A percentile compares a stretch with the other conserved stretches of the same genome.
These are phyloP conservation scores for Mirza zaza DNA, from an alignment of 2,113 vertebrate genomes.

Conservation along the genomic window DNA sequence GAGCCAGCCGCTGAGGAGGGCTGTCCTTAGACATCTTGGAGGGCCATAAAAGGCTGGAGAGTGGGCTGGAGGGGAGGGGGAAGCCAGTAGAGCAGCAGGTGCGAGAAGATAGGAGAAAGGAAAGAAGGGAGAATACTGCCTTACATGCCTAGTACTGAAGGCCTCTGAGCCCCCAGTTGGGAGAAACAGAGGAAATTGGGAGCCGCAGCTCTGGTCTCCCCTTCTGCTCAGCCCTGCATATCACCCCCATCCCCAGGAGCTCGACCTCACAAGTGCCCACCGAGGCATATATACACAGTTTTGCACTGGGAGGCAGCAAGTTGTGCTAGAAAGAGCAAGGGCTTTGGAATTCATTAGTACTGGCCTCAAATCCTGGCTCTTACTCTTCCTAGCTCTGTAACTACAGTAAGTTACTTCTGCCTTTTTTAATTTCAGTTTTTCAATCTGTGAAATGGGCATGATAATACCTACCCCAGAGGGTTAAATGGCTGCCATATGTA, in stretches of 20 bases:
- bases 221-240: not conserved
- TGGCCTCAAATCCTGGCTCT: not conserved
- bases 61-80: not conserved
- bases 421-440: constrained; percentile 34
- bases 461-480: not conserved
- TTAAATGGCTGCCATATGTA: not conserved
- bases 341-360: not conserved
- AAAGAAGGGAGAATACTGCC: not conserved
- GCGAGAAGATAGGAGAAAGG: not conserved
- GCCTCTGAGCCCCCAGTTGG: not conserved
- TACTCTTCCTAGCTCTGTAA: not conserved
- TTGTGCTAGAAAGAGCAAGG: not conserved
- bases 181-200: constrained; percentile 29
- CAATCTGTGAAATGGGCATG: not conserved
- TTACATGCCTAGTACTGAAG: not conserved
- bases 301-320: not conserved
- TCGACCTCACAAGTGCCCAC: not conserved
- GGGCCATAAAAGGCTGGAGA: not conserved
- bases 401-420: not conserved
- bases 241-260: not conserved
- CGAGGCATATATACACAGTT: not conserved
- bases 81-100: not conserved
- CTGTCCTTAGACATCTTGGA: not conserved
- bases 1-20: not conserved
- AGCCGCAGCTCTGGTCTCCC: not conserved